Conservation (phyloP, 2,797 vertebrate species). For the Phalloptychus januarius region DNA sequence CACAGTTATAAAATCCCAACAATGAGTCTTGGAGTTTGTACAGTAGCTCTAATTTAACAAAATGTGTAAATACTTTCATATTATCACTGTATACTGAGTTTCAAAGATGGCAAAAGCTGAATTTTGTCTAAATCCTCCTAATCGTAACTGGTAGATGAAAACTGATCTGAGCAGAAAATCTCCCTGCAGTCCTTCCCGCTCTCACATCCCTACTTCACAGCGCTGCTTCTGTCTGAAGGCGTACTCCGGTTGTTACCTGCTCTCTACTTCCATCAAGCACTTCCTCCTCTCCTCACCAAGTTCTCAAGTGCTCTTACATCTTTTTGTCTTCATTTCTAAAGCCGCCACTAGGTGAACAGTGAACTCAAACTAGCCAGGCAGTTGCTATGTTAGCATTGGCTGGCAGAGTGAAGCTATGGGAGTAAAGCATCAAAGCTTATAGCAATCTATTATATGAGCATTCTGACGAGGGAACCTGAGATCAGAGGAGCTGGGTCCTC, state of each 20-base stretch:
- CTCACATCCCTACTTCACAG: conserved; percentile 14
- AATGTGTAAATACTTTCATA: not conserved
- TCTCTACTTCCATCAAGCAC: conserved; percentile 39
- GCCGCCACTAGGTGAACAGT: conserved; percentile 11
- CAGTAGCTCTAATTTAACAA: not conserved
- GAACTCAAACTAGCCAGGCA: not conserved
- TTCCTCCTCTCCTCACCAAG: conserved; percentile 40
- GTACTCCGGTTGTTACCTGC: conserved; percentile 63
- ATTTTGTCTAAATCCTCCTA: not conserved
- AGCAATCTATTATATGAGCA: not conserved
- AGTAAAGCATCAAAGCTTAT: not conserved
- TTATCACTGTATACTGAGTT: not conserved
- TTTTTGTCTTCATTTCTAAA: conserved; percentile 26
- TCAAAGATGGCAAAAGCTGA: not conserved
- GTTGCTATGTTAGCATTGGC: not conserved
- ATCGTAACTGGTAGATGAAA: not conserved
- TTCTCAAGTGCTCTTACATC: conserved; percentile 24
- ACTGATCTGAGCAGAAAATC: conserved; percentile 16
- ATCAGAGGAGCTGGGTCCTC: conserved; percentile 16
- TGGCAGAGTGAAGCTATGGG: not conserved
- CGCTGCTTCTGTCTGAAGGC: conserved; percentile 36
- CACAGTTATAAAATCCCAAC: not conserved
- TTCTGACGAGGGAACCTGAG: not conserved
- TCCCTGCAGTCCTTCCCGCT: conserved; percentile 15
- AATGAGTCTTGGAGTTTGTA: not conserved